Conservation (phyloP, 2,113 vertebrate genomes). For the Proteles cristata region DNA sequence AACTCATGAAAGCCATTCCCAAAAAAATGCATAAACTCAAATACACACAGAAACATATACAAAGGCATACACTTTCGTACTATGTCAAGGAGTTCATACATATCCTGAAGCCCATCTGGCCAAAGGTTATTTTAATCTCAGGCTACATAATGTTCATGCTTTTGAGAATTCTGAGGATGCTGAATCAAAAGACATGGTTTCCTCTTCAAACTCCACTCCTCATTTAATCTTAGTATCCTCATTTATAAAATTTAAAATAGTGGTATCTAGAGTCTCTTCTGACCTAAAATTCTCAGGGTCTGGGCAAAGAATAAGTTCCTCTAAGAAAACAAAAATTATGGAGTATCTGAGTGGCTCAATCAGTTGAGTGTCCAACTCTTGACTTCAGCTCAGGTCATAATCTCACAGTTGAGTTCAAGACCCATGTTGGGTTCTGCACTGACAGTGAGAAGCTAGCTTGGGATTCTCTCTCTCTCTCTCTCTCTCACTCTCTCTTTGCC, state of each 20-base stretch:
- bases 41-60: neutral
- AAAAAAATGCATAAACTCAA: neutral
- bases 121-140: neutral
- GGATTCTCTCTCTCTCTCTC: too few species aligned
- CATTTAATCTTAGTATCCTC: neutral
- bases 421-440: too few species aligned
- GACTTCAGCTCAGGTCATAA: too few species aligned
- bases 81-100: neutral
- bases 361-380: too few species aligned
- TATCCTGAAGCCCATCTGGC: neutral
- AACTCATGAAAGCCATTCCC: neutral
- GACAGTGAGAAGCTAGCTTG: too few species aligned
- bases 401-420: too few species aligned
- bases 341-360: too few species aligned
- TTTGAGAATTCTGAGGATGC: neutral
- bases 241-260: slow-evolving; percentile 10
- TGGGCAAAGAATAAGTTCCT: neutral
- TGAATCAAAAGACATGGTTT: neutral
- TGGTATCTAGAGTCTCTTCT: neutral
- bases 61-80: neutral
- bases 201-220: neutral
- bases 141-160: neutral
- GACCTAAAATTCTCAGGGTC: neutral
- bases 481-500: too few species aligned
- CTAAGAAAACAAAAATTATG: neutral